Evolutionary conservation across 1,140 invertebrate genomes (phyloP), one percentile per base, ranked within the genome.

Genomic region (Nephotettix cincticeps): DNA sequence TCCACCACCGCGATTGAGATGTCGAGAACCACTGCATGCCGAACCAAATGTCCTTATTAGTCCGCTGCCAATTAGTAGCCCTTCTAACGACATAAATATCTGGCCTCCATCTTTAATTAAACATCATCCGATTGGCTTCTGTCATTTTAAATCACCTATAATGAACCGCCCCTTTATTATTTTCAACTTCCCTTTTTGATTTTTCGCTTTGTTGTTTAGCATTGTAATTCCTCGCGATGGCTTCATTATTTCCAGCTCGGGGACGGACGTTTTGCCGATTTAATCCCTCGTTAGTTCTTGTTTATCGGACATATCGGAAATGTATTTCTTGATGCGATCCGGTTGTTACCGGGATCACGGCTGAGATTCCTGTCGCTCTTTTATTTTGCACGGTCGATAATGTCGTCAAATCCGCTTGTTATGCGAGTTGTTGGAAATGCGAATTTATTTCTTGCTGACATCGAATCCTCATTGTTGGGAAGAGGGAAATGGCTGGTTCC

Each of bases 81-180:
- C 21, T 23, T 9, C 23, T 25, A 25, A 61, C 56, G 56, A 61
- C 56, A 61, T 61, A 61, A 61, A 61, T 61, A 61, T 61, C 56
- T 27, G 25, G 11, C 56, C 47, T 40, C 36, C 36, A 40, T 40
- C 47, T 61, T 61, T 61, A 61, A 61, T 61, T 61, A 61, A 61
- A 61, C 56, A 61, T 61, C 56, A 61, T 61, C 56, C 56, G 56
- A 61, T 61, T 61, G 56, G 14, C 56, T 51, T 51, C 47, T 29
- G 56, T 61, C 56, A 61, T 61, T 61, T 61, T 61, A 61, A 61
- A 61, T 61, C 56, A 61, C 56, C 56, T 61, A 61, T 61, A 61
- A 61, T 61, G 56, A 61, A 61, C 56, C 56, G 56, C 56, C 56
- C 56, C 56, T 61, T 61, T 61, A 61, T 61, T 61, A 61, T 61